Conservation (phyloP, 1,140 invertebrate genomes). For the Sycophila sp. region DNA sequence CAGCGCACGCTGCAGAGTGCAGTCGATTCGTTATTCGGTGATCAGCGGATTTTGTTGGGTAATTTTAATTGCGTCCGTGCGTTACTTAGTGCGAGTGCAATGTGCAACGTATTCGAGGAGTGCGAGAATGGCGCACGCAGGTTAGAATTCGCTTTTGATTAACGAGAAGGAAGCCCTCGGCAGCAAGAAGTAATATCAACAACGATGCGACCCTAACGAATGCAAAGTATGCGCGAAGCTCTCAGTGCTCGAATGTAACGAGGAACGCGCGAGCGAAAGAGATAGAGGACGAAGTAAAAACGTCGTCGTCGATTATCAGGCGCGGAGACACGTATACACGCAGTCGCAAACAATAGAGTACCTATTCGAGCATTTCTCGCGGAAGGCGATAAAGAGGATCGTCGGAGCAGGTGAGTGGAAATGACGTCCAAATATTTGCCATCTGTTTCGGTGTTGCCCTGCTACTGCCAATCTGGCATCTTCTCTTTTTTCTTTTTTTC, state of each 20-base stretch:
- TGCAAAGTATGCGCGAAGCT: neutral
- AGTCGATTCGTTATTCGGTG: neutral
- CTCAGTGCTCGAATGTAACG: conserved; percentile 1
- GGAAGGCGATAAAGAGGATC: neutral
- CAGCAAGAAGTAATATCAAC: neutral
- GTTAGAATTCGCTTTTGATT: conserved; percentile 10
- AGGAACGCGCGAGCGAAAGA: neutral
- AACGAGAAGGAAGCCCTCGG: no score
- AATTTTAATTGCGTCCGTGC: neutral
- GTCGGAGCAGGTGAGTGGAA: conserved; percentile 3
- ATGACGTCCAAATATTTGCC: neutral
- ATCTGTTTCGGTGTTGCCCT: neutral
- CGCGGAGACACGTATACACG: neutral
- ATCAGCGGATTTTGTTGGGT: conserved; percentile 18
- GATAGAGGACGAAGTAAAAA: conserved; percentile 27
- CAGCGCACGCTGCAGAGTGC: no score
- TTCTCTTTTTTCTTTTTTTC: neutral
- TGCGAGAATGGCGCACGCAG: conserved; percentile 5
- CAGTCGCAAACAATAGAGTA: conserved; percentile 1
- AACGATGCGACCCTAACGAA: neutral
- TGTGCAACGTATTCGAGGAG: neutral
- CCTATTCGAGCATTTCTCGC: neutral
- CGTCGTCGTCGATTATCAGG: conserved; percentile 14
- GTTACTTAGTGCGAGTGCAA: neutral
- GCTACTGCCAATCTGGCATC: neutral